phyloP scores from a whole-genome alignment of 2,888 invertebrate species.

The Fragum fragum region DNA sequence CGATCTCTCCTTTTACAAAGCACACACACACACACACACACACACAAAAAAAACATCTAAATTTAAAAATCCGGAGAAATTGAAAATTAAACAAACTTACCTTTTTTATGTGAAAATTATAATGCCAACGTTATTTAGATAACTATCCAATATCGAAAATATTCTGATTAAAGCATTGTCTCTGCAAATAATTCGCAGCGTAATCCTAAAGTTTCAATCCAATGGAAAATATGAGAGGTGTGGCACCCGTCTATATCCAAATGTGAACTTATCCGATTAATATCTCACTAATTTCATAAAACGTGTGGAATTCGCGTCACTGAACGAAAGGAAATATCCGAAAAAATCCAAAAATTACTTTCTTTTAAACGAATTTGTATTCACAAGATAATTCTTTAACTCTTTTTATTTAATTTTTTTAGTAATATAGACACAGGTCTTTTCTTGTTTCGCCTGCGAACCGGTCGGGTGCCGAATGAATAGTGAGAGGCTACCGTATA shows the following conservation, averaged over 20 bases:
- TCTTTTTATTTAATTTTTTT: not conserved
- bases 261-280: not conserved
- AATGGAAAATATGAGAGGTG: not conserved
- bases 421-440: not conserved
- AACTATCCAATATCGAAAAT: no score
- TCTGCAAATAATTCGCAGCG: no score
- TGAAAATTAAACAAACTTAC: no score
- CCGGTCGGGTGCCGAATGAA: constrained; percentile 3
- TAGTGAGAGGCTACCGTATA: not conserved
- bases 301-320: not conserved
- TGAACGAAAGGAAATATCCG: not conserved
- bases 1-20: no score
- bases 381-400: not conserved
- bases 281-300: not conserved
- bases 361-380: not conserved
- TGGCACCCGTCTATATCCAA: not conserved
- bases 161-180: no score
- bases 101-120: no score
- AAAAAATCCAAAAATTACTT: not conserved
- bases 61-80: no score
- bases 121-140: no score
- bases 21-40: no score
- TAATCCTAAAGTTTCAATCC: no score
- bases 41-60: no score
- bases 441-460: not conserved